Conservation (phyloP, 2,113 vertebrate species). For the Arothron firmamentum region DNA sequence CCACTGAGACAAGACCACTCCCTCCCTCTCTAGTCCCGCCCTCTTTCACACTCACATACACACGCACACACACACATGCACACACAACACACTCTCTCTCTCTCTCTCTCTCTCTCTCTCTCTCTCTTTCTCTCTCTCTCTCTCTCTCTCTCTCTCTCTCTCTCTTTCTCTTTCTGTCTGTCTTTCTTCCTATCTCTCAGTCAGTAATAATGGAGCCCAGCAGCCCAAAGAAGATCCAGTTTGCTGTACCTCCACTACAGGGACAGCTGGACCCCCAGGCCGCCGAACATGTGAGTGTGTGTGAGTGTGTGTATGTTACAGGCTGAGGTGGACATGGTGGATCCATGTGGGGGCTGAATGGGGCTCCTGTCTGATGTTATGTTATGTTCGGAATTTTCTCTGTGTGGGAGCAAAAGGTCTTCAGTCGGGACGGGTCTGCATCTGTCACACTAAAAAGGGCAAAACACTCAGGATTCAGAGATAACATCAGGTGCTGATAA, state of each 20-base stretch:
- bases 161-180: constrained; percentile 30
- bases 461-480: too few species aligned
- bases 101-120: constrained; percentile 21
- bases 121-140: constrained; percentile 12
- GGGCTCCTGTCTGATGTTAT: constrained; percentile 28
- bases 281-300: constrained; percentile 86
- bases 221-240: constrained; percentile 97
- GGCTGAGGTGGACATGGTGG: not conserved
- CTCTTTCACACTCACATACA: constrained; percentile 19
- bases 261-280: constrained; percentile 91
- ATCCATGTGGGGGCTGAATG: constrained; percentile 25
- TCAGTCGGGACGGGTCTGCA: too few species aligned
- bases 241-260: constrained; percentile 88
- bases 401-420: constrained; percentile 40
- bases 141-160: constrained; percentile 74
- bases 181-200: constrained; percentile 48
- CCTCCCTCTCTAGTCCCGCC: constrained; percentile 40
- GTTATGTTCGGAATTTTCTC: constrained; percentile 35
- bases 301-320: constrained; percentile 9
- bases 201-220: constrained; percentile 86
- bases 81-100: constrained; percentile 34
- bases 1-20: constrained; percentile 46
- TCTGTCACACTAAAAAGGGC: too few species aligned
- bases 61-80: constrained; percentile 45
- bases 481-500: too few species aligned